phyloP scores from a whole-genome alignment of 2,888 invertebrate species.

The Leptura quadrifasciata region DNA sequence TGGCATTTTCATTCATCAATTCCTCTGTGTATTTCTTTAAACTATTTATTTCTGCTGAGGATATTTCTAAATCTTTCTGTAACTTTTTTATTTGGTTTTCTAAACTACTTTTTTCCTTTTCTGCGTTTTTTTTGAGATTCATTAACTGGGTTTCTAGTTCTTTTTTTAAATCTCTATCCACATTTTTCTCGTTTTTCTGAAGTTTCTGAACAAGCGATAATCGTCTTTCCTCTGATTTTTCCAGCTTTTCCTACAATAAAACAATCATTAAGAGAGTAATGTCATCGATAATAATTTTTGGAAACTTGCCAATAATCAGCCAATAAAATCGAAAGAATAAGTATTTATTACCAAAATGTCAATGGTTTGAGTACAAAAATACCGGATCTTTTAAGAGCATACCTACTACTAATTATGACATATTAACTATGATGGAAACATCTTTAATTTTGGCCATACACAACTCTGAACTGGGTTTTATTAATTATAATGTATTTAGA shows the following conservation, averaged over 20 bases:
- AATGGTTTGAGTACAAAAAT: too few species aligned
- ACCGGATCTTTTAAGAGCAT: too few species aligned
- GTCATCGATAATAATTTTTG: too few species aligned
- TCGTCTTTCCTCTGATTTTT: conserved; percentile 55
- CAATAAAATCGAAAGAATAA: too few species aligned
- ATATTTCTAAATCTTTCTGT: conserved; percentile 53
- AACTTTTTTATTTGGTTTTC: conserved; percentile 55
- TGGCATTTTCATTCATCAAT: conserved; percentile 47
- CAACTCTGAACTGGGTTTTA: too few species aligned
- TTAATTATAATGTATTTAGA: too few species aligned
- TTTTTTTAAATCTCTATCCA: conserved; percentile 49
- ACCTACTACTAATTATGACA: too few species aligned
- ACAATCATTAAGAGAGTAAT: background rate
- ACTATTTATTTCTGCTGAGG: conserved; percentile 50
- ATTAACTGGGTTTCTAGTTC: conserved; percentile 47
- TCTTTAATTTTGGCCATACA: too few species aligned
- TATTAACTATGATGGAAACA: too few species aligned
- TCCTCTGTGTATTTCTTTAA: conserved; percentile 51
- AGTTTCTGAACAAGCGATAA: conserved; percentile 50
- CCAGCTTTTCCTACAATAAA: conserved; percentile 45
- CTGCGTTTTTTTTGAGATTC: conserved; percentile 41
- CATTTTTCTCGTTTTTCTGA: conserved; percentile 51
- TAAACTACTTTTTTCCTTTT: conserved; percentile 55
- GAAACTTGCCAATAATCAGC: too few species aligned
- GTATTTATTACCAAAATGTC: too few species aligned